phyloP scores from a whole-genome alignment of 2,797 vertebrate genomes.

The Gymnothorax javanicus region DNA sequence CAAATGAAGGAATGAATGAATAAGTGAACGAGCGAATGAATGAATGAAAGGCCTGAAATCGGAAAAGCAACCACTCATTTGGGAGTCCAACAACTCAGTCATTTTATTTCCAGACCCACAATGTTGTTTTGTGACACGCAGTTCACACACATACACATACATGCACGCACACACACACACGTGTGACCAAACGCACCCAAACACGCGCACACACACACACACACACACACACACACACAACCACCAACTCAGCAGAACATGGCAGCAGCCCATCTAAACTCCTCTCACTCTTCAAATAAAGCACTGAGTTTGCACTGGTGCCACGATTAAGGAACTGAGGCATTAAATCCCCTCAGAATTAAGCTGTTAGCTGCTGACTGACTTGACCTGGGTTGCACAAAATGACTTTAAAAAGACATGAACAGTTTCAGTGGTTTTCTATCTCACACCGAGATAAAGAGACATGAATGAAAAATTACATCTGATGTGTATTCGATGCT shows the following conservation, averaged over 20 bases:
- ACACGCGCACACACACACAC: background rate
- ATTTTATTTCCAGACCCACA: background rate
- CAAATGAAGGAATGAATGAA: background rate
- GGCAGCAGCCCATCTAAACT: background rate
- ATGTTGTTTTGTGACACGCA: background rate
- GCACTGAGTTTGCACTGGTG: background rate
- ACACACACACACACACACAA: background rate
- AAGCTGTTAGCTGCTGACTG: background rate
- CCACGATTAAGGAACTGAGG: background rate
- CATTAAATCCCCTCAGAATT: background rate
- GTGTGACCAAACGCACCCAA: background rate
- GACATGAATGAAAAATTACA: background rate
- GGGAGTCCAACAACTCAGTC: background rate
- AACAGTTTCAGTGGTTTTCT: background rate
- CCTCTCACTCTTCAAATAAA: background rate
- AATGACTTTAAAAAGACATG: background rate
- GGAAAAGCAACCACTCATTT: no score
- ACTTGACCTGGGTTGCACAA: background rate
- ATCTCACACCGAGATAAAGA: background rate
- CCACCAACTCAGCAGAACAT: background rate
- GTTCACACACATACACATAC: background rate
- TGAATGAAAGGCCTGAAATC: no score
- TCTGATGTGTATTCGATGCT: background rate
- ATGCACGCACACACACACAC: background rate
- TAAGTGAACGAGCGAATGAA: background rate